phyloP scores from a whole-genome alignment of 2,888 invertebrate species.

The Ectemnius cavifrons region DNA sequence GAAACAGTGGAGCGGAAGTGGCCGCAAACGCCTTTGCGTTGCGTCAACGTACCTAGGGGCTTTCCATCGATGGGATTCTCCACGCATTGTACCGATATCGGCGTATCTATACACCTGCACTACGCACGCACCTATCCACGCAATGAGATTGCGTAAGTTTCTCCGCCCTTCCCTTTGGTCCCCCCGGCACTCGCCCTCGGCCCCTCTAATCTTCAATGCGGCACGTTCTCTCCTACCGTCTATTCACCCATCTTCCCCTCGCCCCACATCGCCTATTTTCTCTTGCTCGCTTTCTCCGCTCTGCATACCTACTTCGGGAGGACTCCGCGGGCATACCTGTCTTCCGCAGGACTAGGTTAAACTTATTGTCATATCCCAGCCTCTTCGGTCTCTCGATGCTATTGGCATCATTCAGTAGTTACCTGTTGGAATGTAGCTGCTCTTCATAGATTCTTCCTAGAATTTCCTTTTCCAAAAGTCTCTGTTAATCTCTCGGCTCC shows the following conservation, averaged over 20 bases:
- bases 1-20: conserved; percentile 51
- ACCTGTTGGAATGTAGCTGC: too few species aligned
- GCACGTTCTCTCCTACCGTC: neutral
- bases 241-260: neutral
- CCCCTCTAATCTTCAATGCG: neutral
- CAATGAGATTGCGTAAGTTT: neutral
- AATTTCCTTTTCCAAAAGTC: too few species aligned
- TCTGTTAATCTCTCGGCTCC: too few species aligned
- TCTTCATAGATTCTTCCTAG: too few species aligned
- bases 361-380: too few species aligned
- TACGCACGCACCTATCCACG: neutral
- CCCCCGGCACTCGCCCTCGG: neutral
- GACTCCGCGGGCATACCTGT: too few species aligned
- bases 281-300: neutral
- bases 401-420: too few species aligned
- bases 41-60: conserved; percentile 45
- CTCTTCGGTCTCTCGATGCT: too few species aligned
- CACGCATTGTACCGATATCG: neutral
- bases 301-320: neutral
- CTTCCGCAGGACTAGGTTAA: too few species aligned
- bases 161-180: neutral
- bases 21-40: conserved; percentile 57
- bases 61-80: conserved; percentile 20
- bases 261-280: neutral
- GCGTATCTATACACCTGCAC: conserved; percentile 5